These are phyloP conservation scores for Pteruthius melanotis DNA, from an alignment of 2,113 vertebrate species.

Conservation along the genomic window DNA sequence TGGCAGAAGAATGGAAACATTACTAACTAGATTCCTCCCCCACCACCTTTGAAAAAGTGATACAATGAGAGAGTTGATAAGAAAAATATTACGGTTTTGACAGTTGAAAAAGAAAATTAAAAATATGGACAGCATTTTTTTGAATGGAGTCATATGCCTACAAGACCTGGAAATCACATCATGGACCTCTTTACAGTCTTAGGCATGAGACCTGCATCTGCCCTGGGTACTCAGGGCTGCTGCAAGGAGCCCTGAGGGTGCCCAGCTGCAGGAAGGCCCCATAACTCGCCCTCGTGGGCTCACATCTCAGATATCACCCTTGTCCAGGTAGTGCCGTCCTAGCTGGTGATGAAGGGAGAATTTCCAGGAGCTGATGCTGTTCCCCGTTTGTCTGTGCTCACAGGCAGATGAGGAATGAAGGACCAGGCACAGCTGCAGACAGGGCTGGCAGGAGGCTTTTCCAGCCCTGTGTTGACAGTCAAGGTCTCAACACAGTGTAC, in stretches of 20 bases:
- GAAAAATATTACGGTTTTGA: neutral
- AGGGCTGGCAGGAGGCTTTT: neutral
- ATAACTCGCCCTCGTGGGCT: fast-evolving
- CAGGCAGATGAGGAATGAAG: neutral
- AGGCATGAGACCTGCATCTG: neutral
- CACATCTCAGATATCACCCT: fast-evolving
- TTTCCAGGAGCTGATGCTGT: neutral
- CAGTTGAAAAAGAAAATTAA: neutral
- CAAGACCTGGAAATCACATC: neutral
- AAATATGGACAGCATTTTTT: neutral
- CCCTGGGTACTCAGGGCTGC: neutral
- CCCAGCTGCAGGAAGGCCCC: neutral
- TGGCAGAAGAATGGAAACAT: neutral
- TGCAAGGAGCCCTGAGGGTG: neutral
- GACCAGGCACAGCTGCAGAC: neutral
- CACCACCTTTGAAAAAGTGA: neutral
- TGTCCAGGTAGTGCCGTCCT: neutral
- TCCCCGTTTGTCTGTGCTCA: neutral
- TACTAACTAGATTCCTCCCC: neutral
- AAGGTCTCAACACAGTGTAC: neutral
- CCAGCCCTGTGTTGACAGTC: fast-evolving
- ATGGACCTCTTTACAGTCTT: neutral
- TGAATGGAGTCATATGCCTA: neutral
- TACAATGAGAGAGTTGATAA: neutral
- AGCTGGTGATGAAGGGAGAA: neutral